Conservation (phyloP, 30 jellyfish, hydroid and myxozoan species). For the Cassiopea xamachana region DNA sequence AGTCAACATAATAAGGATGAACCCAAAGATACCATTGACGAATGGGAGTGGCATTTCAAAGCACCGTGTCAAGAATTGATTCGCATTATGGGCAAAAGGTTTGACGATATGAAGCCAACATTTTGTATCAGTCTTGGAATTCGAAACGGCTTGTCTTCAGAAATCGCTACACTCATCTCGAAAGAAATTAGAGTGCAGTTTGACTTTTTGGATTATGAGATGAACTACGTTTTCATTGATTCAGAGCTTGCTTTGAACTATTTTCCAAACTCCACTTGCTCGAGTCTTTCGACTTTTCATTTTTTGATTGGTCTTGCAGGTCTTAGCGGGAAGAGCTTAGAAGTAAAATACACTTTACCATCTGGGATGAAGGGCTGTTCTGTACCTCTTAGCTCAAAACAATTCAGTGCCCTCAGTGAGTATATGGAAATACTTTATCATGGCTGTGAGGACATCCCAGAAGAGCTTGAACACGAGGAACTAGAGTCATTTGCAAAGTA, state of each 20-base stretch:
- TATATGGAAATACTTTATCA: constrained; percentile 55
- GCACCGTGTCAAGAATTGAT: neutral
- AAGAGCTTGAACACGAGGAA: constrained; percentile 28
- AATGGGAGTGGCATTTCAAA: neutral
- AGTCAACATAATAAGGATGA: neutral
- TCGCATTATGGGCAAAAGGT: neutral
- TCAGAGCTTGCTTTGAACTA: constrained; percentile 37
- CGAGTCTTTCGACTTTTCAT: constrained; percentile 19
- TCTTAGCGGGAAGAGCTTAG: neutral
- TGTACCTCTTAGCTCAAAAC: constrained; percentile 2
- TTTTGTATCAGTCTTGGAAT: constrained; percentile 39
- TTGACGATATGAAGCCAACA: constrained; percentile 61
- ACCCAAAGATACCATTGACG: neutral
- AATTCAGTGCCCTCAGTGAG: constrained; percentile 13
- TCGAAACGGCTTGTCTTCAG: constrained; percentile 3
- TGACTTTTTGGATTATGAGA: neutral
- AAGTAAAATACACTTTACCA: constrained; percentile 20
- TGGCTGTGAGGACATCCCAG: constrained; percentile 67
- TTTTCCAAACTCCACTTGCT: neutral
- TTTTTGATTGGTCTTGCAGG: constrained; percentile 33
- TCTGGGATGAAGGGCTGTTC: constrained; percentile 2
- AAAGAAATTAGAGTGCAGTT: constrained; percentile 9
- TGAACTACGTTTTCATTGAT: constrained; percentile 29
- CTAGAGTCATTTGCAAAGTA: constrained; percentile 30
- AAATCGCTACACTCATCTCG: constrained; percentile 14